phyloP scores from a whole-genome alignment of 2,113 vertebrate genomes.

The Lagenorhynchus albirostris region DNA sequence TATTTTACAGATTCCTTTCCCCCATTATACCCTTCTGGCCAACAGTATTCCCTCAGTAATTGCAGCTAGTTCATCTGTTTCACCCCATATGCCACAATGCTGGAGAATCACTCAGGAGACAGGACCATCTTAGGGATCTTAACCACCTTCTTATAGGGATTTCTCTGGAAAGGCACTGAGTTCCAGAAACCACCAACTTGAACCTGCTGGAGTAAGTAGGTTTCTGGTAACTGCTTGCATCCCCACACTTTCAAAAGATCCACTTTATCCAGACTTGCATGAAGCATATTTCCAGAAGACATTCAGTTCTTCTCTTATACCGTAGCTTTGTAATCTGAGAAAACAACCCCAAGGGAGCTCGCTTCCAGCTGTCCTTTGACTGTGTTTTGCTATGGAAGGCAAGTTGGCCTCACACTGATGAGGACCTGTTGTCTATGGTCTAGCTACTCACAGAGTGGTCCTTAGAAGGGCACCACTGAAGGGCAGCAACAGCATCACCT shows the following conservation, averaged over 20 bases:
- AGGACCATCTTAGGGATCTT: not conserved
- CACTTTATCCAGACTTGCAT: not conserved
- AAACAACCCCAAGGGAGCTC: slow-evolving; percentile 14
- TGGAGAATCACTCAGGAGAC: not conserved
- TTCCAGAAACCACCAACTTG: slow-evolving; percentile 2
- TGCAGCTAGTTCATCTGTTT: not conserved
- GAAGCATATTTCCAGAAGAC: not conserved
- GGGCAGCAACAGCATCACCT: not conserved
- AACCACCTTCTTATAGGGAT: not conserved
- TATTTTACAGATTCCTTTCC: not conserved
- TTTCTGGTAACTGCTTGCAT: not conserved
- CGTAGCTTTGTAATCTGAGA: slow-evolving; percentile 24
- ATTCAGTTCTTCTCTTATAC: not conserved
- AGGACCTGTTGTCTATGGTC: not conserved
- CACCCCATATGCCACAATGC: not conserved
- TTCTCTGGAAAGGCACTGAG: not conserved
- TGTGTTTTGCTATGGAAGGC: not conserved
- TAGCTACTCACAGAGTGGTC: not conserved
- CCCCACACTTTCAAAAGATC: not conserved
- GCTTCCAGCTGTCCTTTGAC: not conserved
- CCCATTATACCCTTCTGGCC: not conserved
- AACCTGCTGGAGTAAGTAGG: not conserved
- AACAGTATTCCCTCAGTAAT: not conserved
- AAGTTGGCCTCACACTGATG: not conserved
- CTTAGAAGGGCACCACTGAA: not conserved